phyloP scores from a whole-genome alignment of 2,888 invertebrate species.

The Nephrotoma guestfalica region DNA sequence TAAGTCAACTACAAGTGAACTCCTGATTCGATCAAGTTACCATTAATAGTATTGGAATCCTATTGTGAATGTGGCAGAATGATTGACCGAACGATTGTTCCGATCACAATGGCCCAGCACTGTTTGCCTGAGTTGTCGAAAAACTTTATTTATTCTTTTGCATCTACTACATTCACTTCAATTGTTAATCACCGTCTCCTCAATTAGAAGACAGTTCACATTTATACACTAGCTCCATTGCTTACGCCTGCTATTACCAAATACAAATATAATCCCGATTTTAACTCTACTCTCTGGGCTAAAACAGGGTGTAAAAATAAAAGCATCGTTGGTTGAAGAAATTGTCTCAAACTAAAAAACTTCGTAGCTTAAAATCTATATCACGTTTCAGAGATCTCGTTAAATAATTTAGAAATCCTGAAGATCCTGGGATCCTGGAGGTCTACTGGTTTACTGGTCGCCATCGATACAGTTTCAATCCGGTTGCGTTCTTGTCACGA shows the following conservation, averaged over 20 bases:
- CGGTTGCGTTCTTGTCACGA: conserved; percentile 26
- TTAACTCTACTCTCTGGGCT: conserved; percentile 30
- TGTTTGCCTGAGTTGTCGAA: no score
- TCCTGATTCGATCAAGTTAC: no score
- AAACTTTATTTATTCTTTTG: background rate
- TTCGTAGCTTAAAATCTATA: conserved; percentile 53
- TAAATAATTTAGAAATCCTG: conserved; percentile 54
- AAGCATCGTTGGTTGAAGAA: conserved; percentile 44
- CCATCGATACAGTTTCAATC: conserved; percentile 52
- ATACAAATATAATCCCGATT: conserved; percentile 54
- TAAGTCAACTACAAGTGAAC: no score
- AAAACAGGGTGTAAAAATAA: conserved; percentile 72
- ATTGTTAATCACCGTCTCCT: conserved; percentile 71
- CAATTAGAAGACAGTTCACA: conserved; percentile 59
- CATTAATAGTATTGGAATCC: no score
- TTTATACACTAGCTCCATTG: conserved; percentile 39
- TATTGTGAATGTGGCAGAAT: no score
- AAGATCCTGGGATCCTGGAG: conserved; percentile 69
- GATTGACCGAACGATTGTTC: no score
- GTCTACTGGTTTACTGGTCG: conserved; percentile 56
- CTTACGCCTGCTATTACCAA: conserved; percentile 65
- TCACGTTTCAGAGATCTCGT: conserved; percentile 53
- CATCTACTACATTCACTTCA: background rate
- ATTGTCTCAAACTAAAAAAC: conserved; percentile 78
- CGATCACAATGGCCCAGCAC: no score